These are phyloP conservation scores for Dasysyrphus albostriatus DNA, from an alignment of 2,888 invertebrate genomes.

Conservation along the genomic window DNA sequence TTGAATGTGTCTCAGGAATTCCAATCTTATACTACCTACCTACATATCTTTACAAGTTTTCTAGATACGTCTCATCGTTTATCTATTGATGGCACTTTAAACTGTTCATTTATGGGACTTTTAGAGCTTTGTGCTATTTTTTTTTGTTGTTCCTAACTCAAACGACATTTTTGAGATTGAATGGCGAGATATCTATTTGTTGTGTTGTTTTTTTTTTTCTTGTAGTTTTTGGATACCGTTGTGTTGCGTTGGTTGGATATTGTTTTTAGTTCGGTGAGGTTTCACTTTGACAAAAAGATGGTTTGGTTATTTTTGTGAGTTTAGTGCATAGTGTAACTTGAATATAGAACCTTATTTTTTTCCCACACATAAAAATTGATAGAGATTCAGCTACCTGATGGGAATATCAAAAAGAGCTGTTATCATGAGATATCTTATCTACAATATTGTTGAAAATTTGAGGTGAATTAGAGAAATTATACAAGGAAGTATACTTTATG, in stretches of 20 bases:
- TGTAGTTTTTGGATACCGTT: conserved; percentile 60
- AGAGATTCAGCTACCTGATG: conserved; percentile 51
- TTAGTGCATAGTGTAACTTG: conserved; percentile 26
- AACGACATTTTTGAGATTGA: conserved; percentile 40
- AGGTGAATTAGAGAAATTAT: neutral
- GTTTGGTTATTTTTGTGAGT: conserved; percentile 48
- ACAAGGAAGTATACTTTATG: neutral
- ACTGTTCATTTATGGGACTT: conserved; percentile 75
- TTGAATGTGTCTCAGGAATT: conserved; percentile 65
- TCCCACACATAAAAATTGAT: conserved; percentile 25
- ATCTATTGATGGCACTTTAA: conserved; percentile 75
- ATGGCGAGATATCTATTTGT: conserved; percentile 23
- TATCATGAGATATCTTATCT: conserved; percentile 8
- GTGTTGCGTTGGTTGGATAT: conserved; percentile 12
- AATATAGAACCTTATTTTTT: conserved; percentile 52
- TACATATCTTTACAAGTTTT: conserved; percentile 39
- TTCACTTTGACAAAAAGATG: conserved; percentile 69
- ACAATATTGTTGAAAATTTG: neutral
- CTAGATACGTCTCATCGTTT: conserved; percentile 74
- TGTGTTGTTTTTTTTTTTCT: conserved; percentile 17
- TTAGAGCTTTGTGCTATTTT: conserved; percentile 74
- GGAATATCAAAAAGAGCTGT: conserved; percentile 33
- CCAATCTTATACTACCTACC: neutral
- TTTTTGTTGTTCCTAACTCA: conserved; percentile 9
- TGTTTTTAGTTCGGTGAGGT: conserved; percentile 36